Evolutionary conservation across 1,140 invertebrate genomes (phyloP).

Genomic region (Agrilus planipennis): DNA sequence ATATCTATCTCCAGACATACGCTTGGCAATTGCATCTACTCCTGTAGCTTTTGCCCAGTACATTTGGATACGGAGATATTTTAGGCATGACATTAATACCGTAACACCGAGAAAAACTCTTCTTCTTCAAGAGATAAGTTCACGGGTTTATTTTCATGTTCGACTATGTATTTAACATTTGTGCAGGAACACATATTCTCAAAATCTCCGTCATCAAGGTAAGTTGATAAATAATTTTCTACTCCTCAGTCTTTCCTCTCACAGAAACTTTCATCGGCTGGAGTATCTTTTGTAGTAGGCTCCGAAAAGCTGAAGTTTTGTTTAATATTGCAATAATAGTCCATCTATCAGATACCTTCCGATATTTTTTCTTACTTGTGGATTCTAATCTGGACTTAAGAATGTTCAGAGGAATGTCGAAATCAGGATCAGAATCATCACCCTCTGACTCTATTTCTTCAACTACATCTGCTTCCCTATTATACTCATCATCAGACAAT

Average conservation of each 20-base stretch:
- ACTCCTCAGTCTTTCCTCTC: slow-evolving; percentile 3
- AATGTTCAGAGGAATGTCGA: background rate
- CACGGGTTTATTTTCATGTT: slow-evolving; percentile 10
- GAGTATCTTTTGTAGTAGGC: background rate
- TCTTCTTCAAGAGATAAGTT: slow-evolving; percentile 11
- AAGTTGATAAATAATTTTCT: slow-evolving; percentile 8
- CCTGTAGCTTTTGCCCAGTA: slow-evolving; percentile 8
- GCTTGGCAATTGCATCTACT: background rate
- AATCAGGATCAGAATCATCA: slow-evolving; percentile 6
- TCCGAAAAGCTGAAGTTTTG: background rate
- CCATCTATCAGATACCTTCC: background rate
- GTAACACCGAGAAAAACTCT: slow-evolving; percentile 12
- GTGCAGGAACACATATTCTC: slow-evolving; percentile 13
- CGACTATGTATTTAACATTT: slow-evolving; percentile 12
- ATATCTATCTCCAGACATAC: slow-evolving; percentile 12
- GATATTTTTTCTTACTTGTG: background rate
- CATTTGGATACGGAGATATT: slow-evolving; percentile 14
- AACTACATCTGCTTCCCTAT: background rate
- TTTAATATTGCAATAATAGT: background rate
- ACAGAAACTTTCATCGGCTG: background rate
- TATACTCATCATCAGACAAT: background rate
- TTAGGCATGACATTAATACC: slow-evolving; percentile 14
- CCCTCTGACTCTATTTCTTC: slow-evolving; percentile 3
- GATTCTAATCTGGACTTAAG: background rate
- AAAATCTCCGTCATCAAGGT: slow-evolving; percentile 6